A percentile compares a stretch with the other conserved stretches of the same genome.
phyloP scores from a whole-genome alignment of 2,888 invertebrate species.

The Sussaba pulchella region DNA sequence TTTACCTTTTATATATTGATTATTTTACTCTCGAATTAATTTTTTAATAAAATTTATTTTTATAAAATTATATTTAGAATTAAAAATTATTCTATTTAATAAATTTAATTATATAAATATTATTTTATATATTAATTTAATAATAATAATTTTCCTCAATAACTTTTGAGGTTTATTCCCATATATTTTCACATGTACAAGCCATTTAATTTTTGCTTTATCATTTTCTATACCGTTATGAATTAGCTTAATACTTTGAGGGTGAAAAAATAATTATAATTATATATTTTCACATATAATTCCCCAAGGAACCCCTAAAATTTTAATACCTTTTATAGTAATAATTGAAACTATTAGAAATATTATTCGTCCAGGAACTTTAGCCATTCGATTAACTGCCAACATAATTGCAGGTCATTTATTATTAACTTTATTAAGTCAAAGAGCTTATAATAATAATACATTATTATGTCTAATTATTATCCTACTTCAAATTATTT shows the following conservation, averaged over 20 bases:
- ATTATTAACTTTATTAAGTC: constrained; percentile 87
- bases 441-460: constrained; percentile 80
- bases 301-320: constrained; percentile 88
- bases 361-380: constrained; percentile 82
- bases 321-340: constrained; percentile 86
- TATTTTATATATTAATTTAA: constrained; percentile 86
- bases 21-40: constrained; percentile 81
- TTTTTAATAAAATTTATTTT: constrained; percentile 49
- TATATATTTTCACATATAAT: constrained; percentile 89
- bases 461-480: constrained; percentile 71
- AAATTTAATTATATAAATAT: constrained; percentile 83
- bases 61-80: constrained; percentile 85
- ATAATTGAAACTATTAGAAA: constrained; percentile 72
- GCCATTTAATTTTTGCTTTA: constrained; percentile 87
- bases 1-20: constrained; percentile 80
- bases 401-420: constrained; percentile 92
- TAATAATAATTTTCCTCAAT: constrained; percentile 87
- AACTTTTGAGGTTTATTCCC: constrained; percentile 90
- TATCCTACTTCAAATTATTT: constrained; percentile 85
- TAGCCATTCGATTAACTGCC: constrained; percentile 87
- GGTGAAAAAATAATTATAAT: constrained; percentile 87
- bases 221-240: constrained; percentile 87
- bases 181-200: constrained; percentile 89
- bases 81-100: constrained; percentile 86
- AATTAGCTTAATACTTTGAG: constrained; percentile 87